Evolutionary conservation across 92 coral and sea anemone genomes (phyloP).

Genomic region (Montipora capitata): DNA sequence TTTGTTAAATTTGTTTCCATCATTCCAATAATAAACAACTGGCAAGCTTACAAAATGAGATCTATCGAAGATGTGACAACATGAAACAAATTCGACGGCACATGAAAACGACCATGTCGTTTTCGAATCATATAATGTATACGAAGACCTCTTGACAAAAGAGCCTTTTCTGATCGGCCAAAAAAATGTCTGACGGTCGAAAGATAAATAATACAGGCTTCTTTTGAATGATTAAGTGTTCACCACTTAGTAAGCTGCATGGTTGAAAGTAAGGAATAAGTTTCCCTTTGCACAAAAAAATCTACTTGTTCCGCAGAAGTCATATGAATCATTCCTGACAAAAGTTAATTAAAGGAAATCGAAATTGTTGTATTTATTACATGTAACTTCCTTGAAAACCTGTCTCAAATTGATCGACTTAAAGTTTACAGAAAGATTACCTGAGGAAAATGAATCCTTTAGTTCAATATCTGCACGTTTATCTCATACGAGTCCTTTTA

Average conservation of each 20-base stretch:
- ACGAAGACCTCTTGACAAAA: not conserved
- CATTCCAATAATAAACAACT: not conserved
- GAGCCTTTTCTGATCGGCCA: not conserved
- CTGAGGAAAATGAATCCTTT: not conserved
- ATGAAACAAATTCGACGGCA: not conserved
- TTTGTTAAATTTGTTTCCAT: no score
- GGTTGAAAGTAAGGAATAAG: not conserved
- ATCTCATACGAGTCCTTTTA: no score
- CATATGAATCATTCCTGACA: conserved; percentile 1
- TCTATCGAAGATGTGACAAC: not conserved
- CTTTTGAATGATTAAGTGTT: conserved; percentile 15
- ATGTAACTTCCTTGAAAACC: conserved; percentile 17
- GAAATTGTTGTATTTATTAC: not conserved
- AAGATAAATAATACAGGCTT: conserved; percentile 3
- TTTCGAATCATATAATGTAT: not conserved
- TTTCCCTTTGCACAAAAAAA: not conserved
- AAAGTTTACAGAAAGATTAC: not conserved
- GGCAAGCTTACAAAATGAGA: conserved; percentile 30
- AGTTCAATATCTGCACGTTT: not conserved
- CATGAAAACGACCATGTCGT: conserved; percentile 13
- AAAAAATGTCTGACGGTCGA: not conserved
- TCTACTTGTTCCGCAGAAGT: not conserved
- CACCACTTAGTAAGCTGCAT: conserved; percentile 1
- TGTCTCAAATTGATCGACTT: conserved; percentile 1
- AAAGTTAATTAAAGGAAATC: no score